These are phyloP conservation scores for Trichopoda pennipes DNA, from an alignment of 2,888 invertebrate genomes.

Conservation along the genomic window DNA sequence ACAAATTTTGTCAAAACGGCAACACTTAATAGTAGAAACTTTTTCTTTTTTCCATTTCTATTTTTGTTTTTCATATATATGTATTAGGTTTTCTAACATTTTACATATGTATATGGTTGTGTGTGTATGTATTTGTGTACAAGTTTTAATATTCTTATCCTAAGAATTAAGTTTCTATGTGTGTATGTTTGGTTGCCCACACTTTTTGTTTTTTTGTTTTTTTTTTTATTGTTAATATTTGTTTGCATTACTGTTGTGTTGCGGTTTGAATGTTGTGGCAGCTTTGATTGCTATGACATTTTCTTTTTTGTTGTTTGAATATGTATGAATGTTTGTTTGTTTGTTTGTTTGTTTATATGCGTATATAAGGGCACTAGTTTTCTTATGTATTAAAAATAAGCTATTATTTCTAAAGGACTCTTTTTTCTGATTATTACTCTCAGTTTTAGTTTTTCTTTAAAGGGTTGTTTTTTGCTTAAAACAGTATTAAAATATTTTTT, in stretches of 20 bases:
- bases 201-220: conserved; percentile 5
- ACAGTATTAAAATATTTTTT: conserved; percentile 30
- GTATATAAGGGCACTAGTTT: background rate
- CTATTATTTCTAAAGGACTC: background rate
- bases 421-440: background rate
- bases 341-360: too few relatives aligned
- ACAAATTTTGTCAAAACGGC: too few relatives aligned
- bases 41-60: too few relatives aligned
- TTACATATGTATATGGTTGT: too few relatives aligned
- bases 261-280: conserved; percentile 71
- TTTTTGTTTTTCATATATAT: too few relatives aligned
- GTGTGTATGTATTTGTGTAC: too few relatives aligned
- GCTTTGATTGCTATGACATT: conserved; percentile 79
- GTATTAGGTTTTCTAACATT: too few relatives aligned
- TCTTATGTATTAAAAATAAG: background rate
- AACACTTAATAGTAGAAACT: too few relatives aligned
- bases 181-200: background rate
- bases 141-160: too few relatives aligned
- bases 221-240: conserved; percentile 63
- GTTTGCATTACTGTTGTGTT: conserved; percentile 72
- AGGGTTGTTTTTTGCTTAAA: background rate
- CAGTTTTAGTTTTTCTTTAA: background rate
- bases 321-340: too few relatives aligned
- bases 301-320: conserved; percentile 48
- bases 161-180: background rate